Conservation (phyloP, 2,888 invertebrate species). For the Pristionchus entomophagus region DNA sequence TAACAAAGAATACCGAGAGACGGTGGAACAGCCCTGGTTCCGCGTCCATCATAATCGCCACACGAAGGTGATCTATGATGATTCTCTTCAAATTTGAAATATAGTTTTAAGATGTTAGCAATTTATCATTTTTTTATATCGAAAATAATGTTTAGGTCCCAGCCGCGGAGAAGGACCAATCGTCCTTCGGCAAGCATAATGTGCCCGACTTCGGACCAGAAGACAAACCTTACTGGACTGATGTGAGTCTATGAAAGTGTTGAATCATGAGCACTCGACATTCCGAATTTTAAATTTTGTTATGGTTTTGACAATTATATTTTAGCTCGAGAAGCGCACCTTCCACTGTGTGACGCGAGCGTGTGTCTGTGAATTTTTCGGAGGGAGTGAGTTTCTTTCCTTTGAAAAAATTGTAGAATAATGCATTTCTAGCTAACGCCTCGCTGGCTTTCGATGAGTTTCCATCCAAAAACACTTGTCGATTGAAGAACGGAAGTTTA, state of each 20-base stretch:
- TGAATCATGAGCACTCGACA: too few species aligned
- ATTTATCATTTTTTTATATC: too few species aligned
- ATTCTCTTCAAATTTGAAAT: neutral
- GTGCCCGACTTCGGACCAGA: slow-evolving; percentile 63
- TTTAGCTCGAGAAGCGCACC: slow-evolving; percentile 18
- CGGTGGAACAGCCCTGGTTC: slow-evolving; percentile 65
- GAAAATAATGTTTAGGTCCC: too few species aligned
- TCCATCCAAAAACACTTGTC: slow-evolving; percentile 46
- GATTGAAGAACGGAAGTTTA: slow-evolving; percentile 57
- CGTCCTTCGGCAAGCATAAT: slow-evolving; percentile 53
- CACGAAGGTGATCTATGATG: neutral
- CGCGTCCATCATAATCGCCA: slow-evolving; percentile 59
- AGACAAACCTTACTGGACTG: slow-evolving; percentile 44
- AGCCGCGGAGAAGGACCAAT: slow-evolving; percentile 1
- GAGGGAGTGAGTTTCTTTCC: slow-evolving; percentile 49
- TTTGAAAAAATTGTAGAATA: too few species aligned
- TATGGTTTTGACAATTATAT: too few species aligned
- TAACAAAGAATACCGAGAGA: slow-evolving; percentile 56
- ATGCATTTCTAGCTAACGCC: slow-evolving; percentile 26
- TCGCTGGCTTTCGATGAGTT: neutral
- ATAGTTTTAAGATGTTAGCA: neutral
- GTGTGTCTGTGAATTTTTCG: slow-evolving; percentile 47
- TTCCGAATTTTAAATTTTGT: too few species aligned
- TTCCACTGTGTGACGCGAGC: neutral
- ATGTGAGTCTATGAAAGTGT: neutral